phyloP scores from a whole-genome alignment of 2,113 vertebrate species.

The Halcyon malimbica region DNA sequence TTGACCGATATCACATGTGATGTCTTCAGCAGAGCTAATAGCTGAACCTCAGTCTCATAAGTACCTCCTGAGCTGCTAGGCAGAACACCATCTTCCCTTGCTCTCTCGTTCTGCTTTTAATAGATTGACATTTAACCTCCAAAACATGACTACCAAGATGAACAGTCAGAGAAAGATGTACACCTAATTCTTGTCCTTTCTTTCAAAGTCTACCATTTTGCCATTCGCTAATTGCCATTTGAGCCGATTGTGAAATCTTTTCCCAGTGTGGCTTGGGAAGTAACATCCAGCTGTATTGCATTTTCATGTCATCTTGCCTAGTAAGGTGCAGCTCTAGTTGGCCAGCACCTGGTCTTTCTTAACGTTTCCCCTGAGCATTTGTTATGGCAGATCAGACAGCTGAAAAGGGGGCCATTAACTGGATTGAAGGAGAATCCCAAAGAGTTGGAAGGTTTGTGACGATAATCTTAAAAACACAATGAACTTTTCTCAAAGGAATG shows the following conservation, averaged over 20 bases:
- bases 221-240: neutral
- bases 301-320: neutral
- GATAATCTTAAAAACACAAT: neutral
- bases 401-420: neutral
- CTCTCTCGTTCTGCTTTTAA: neutral
- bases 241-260: neutral
- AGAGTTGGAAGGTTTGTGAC: neutral
- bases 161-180: neutral
- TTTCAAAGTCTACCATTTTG: neutral
- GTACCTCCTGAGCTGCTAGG: neutral
- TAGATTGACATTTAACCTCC: neutral
- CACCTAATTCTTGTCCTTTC: neutral
- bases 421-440: neutral
- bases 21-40: conserved; percentile 6
- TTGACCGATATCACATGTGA: neutral
- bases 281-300: neutral
- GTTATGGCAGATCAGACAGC: neutral
- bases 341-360: neutral
- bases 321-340: neutral
- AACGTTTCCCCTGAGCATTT: neutral
- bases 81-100: neutral
- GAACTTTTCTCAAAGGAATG: conserved; percentile 11
- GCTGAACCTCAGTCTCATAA: neutral
- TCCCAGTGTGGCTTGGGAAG: neutral
- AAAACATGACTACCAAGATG: neutral